Conservation (phyloP, 2,113 vertebrate species). For the Pavo muticus region DNA sequence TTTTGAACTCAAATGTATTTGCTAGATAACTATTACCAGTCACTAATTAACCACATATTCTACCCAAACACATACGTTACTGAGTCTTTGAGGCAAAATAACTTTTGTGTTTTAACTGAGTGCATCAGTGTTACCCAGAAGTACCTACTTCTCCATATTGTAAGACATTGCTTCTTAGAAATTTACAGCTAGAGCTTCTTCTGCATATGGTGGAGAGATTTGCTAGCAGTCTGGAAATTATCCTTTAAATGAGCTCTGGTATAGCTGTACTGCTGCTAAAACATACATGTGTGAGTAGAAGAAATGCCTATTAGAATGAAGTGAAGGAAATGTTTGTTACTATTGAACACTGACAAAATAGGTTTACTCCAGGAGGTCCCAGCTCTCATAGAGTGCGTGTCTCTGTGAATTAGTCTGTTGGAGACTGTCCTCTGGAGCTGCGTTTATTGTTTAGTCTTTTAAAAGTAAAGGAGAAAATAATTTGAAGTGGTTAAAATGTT, state of each 20-base stretch:
- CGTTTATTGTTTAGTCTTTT: neutral
- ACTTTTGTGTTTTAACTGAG: too few species aligned
- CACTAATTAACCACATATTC: too few species aligned
- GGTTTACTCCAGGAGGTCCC: neutral
- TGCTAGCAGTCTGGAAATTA: neutral
- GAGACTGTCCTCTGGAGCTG: neutral
- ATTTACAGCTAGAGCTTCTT: neutral
- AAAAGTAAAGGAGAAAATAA: neutral
- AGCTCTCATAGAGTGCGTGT: neutral
- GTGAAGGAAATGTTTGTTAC: neutral
- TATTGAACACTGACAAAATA: neutral
- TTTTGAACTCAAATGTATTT: too few species aligned
- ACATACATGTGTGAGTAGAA: neutral
- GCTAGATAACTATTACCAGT: too few species aligned
- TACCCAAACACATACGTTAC: too few species aligned
- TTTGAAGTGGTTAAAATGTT: neutral
- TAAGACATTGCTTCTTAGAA: neutral
- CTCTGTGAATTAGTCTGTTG: neutral
- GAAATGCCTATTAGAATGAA: neutral
- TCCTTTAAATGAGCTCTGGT: neutral
- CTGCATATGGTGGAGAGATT: neutral
- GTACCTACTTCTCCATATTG: rapidly evolving
- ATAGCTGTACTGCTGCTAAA: neutral
- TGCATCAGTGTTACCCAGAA: neutral
- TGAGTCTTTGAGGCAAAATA: too few species aligned